Base-by-base conservation (phyloP, 2,888 invertebrate genomes). In the Aradus depressus region DNA sequence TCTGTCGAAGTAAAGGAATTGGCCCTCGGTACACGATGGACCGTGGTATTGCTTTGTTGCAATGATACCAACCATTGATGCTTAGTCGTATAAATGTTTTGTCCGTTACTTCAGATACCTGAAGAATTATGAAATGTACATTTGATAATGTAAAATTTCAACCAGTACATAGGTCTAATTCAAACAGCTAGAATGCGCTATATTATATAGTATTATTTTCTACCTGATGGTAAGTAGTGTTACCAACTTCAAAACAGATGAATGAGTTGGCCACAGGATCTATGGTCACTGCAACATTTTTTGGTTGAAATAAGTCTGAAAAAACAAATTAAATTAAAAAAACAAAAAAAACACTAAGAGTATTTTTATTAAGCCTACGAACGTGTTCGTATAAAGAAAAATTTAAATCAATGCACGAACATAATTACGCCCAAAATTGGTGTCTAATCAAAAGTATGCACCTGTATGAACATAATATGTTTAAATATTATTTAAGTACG, bases 51-150 rank as follows among this genome's bases (percentile, higher is more conserved):
- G 44, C 32, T 23, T 50, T 42, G 26, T 57, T 48, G 45, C 86
- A 85, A 68, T 93, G 90, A 70, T 93, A 95, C 96, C 96, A 96
- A 14, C 96, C 96, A 68, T 92, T 92, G 60, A 96, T 83, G 37
- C 90, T 85, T 62, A 90, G 71, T 41, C 96, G 77, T 41, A 80
- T 80, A 64, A 84, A 52, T 22, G 32, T 80, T 62, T 82, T 80
- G 61, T 79, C 71, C 1, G 79, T 76, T 14, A 93, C 81, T 72
- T 96, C 95, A 37, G 81, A 77, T 25, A 93, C 92, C 81, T 84
- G 63, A 50, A 61, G 62, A 53, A 38, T 6, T 32, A 8, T 44
- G n/a, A n/a, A n/a, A n/a, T n/a, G n/a, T n/a, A n/a, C n/a, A n/a
- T n/a, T n/a, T n/a, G n/a, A n/a, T n/a, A n/a, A n/a, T n/a, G n/a